These are phyloP conservation scores for Pollenia labialis DNA, from an alignment of 2,888 invertebrate genomes.

Conservation along the genomic window DNA sequence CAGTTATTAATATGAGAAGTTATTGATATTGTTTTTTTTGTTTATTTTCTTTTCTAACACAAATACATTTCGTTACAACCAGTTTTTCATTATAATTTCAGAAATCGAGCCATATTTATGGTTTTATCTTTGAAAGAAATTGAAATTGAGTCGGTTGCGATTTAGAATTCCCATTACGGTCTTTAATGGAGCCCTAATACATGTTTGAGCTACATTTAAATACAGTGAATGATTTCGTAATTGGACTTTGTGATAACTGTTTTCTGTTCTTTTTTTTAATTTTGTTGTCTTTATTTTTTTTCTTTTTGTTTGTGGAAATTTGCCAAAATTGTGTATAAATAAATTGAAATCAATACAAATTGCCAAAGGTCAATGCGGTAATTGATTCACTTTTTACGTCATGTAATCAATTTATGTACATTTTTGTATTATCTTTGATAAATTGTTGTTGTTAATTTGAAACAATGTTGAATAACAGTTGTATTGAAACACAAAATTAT, in stretches of 20 bases:
- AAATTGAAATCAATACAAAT: slow-evolving; percentile 43
- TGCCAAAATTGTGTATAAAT: slow-evolving; percentile 33
- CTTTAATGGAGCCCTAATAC: too few relatives aligned
- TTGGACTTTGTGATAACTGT: slow-evolving; percentile 5
- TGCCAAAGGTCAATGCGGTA: slow-evolving; percentile 38
- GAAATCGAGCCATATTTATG: too few relatives aligned
- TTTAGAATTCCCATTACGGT: too few relatives aligned
- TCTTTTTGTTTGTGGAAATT: slow-evolving; percentile 16
- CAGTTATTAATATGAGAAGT: too few relatives aligned
- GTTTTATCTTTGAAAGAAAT: too few relatives aligned
- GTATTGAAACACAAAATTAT: not conserved
- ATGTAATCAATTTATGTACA: not conserved
- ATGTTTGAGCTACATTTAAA: too few relatives aligned
- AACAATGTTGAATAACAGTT: not conserved
- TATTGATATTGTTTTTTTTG: too few relatives aligned
- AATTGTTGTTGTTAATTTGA: not conserved
- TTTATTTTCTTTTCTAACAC: too few relatives aligned
- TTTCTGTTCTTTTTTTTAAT: not conserved
- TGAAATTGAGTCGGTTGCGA: too few relatives aligned
- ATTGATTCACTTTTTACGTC: slow-evolving; percentile 28
- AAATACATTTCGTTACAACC: too few relatives aligned
- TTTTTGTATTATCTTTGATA: not conserved
- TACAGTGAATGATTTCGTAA: slow-evolving; percentile 7
- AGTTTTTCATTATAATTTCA: too few relatives aligned
- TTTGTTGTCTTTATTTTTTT: slow-evolving; percentile 8